phyloP scores from a whole-genome alignment of 2,113 vertebrate species.

The Empidonax alnorum region DNA sequence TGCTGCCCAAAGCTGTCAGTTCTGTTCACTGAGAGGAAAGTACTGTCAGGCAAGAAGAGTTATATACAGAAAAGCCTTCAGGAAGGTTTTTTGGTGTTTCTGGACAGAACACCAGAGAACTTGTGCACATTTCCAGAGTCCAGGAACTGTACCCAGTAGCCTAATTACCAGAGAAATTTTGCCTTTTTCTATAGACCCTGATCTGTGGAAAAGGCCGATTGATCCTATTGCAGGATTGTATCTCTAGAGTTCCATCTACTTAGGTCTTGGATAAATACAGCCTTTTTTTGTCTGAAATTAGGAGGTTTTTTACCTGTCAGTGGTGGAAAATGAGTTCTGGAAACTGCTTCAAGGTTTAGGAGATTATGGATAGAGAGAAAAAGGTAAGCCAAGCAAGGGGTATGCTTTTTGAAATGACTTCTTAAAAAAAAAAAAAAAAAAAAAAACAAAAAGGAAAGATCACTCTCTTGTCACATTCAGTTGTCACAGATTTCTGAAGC shows the following conservation, averaged over 20 bases:
- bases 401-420: neutral
- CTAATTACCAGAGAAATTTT: neutral
- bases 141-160: neutral
- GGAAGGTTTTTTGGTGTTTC: neutral
- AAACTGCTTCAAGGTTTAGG: neutral
- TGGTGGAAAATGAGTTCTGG: neutral
- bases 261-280: neutral
- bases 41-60: neutral
- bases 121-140: rapidly evolving
- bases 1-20: neutral
- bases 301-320: neutral
- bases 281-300: neutral
- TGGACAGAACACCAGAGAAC: neutral
- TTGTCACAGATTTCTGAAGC: neutral
- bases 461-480: neutral
- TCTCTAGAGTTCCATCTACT: neutral
- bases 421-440: neutral
- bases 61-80: neutral
- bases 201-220: neutral
- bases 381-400: neutral
- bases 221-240: neutral
- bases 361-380: neutral
- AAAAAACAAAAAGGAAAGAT: neutral
- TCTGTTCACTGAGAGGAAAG: neutral
- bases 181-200: rapidly evolving